Conservation (phyloP, 2,113 vertebrate species). For the Dolichallabes microphthalmus region DNA sequence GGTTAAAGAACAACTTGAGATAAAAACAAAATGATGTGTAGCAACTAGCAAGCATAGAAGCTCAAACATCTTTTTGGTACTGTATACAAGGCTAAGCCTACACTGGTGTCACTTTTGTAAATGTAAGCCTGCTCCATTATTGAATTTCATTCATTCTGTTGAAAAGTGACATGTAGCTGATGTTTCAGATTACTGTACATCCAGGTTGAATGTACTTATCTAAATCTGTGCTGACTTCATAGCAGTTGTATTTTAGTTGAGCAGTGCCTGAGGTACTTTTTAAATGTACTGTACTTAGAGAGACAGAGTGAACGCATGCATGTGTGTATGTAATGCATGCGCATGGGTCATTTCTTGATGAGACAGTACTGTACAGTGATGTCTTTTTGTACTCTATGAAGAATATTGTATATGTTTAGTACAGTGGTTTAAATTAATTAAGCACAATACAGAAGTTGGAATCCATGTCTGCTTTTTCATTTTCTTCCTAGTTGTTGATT, state of each 20-base stretch:
- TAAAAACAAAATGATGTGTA: constrained; percentile 43
- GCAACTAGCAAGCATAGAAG: constrained; percentile 46
- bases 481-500: background rate
- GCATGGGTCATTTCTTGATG: constrained; percentile 44
- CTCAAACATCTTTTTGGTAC: constrained; percentile 46
- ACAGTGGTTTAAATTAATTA: constrained; percentile 41
- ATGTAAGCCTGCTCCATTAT: constrained; percentile 32
- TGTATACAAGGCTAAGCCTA: constrained; percentile 38
- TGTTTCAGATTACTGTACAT: constrained; percentile 41
- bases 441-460: constrained; percentile 38
- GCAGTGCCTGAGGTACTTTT: constrained; percentile 29
- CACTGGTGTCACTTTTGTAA: constrained; percentile 45
- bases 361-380: constrained; percentile 40
- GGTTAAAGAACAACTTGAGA: constrained; percentile 22
- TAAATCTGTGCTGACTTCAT: constrained; percentile 25
- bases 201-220: constrained; percentile 35
- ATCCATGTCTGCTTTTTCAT: background rate
- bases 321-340: constrained; percentile 41
- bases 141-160: constrained; percentile 11
- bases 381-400: constrained; percentile 47
- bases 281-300: constrained; percentile 17
- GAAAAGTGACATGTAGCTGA: constrained; percentile 30
- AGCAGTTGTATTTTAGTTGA: constrained; percentile 31
- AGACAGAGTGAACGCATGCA: constrained; percentile 9
- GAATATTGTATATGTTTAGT: constrained; percentile 43